Base-by-base conservation (phyloP, 2,888 invertebrate species). In the Eledone cirrhosa region DNA sequence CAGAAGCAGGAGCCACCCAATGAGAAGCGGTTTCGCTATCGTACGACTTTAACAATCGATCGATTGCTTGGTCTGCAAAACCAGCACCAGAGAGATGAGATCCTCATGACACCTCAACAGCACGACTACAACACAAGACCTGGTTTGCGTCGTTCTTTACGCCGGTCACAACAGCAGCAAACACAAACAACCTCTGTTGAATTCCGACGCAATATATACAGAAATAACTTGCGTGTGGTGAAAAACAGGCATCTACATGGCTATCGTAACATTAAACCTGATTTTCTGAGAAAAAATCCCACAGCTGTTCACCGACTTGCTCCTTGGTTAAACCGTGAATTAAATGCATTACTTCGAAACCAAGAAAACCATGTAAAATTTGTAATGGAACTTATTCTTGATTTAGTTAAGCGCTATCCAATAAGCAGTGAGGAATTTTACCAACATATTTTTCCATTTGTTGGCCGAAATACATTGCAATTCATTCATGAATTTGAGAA, bases 401-500 rank as follows among this genome's bases (percentile, higher is more conserved):
- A 94, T 69, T 91, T 94, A 78, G 86, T 89, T n/a, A 88, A 87
- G 80, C 94, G 94, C 27, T 89, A 86, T 80, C 82, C 87, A 16
- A 91, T 91, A 48, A 85, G 84, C 53, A 89, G 91, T 80, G 88
- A 88, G 14, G 94, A 94, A 86, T 96, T 97, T 91, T 93, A 94
- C 63, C 93, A 94, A 67, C 92, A 93, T 22, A 90, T 97, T 78
- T 92, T 92, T 47, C 93, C 94, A 22, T 95, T 94, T 89, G 92
- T 97, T 81, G 94, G 94, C 29, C 91, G 92, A 0, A 92, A 94
- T 83, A 95, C 96, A 0, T 93, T 94, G 80, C 97, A 97, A 90
- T 98, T 98, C 89, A 93, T 96, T 48, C 97, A 97, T 89, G 97
- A 98, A 89, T 93, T 98, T 81, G 94, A 94, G 86, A 94, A 94